Conservation (phyloP, 2,888 invertebrate genomes). For the Ichneumon xanthorius region DNA sequence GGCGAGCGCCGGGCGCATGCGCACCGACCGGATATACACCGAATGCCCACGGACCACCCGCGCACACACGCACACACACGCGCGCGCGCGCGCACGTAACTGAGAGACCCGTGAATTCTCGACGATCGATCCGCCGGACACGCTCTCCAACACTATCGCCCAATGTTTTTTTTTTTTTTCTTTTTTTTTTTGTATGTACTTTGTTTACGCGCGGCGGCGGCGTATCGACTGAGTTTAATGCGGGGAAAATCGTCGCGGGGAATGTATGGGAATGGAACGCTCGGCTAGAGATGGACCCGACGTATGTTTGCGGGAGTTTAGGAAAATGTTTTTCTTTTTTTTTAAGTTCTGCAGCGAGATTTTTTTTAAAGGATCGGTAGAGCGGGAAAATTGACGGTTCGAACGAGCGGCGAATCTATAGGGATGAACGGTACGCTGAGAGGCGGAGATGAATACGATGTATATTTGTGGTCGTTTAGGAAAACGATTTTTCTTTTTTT, state of each 20-base stretch:
- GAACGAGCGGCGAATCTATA: not conserved
- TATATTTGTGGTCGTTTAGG: not conserved
- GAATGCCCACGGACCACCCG: not conserved
- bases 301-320: not conserved
- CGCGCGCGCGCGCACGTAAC: not conserved
- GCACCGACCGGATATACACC: not conserved
- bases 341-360: not conserved
- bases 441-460: too few species aligned
- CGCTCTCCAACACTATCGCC: not conserved
- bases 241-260: too few species aligned
- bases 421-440: too few species aligned
- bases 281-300: too few species aligned
- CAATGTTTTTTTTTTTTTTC: not conserved
- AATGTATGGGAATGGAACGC: too few species aligned
- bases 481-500: not conserved
- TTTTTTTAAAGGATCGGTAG: not conserved
- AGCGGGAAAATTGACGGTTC: not conserved
- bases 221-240: not conserved
- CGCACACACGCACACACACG: not conserved
- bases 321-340: not conserved
- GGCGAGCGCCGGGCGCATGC: constrained; percentile 9
- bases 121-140: constrained; percentile 12
- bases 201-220: not conserved
- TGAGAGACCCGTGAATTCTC: not conserved
- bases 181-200: not conserved